These are phyloP conservation scores for Meda fulgida DNA, from an alignment of 2,797 vertebrate species.

Conservation along the genomic window DNA sequence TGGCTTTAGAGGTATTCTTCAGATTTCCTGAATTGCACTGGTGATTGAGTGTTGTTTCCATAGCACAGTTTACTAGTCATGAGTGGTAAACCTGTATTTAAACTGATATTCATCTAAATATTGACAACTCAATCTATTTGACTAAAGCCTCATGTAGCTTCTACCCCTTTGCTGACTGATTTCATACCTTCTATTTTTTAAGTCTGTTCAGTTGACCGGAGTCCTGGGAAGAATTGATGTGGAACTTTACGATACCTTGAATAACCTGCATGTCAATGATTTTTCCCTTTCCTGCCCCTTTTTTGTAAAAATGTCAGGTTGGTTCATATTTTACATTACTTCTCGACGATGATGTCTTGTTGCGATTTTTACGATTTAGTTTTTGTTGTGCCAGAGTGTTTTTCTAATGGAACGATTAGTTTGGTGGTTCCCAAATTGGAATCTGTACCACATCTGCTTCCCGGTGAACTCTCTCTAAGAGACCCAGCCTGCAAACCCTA, in stretches of 20 bases:
- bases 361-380: neutral
- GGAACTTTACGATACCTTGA: neutral
- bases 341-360: too few relatives aligned
- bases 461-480: constrained; percentile 14
- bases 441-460: neutral
- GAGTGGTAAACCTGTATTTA: neutral
- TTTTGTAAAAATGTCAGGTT: constrained; percentile 20
- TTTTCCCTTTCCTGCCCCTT: constrained; percentile 28
- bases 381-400: constrained; percentile 31
- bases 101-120: neutral
- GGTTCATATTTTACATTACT: neutral
- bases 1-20: constrained; percentile 28
- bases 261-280: neutral
- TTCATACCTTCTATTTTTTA: neutral
- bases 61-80: neutral
- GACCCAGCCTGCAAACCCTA: constrained; percentile 12
- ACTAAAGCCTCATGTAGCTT: neutral
- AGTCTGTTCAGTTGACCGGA: constrained; percentile 12
- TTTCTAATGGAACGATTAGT: constrained; percentile 33
- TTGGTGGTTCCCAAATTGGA: constrained; percentile 43
- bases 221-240: constrained; percentile 17
- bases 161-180: neutral
- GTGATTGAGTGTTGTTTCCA: neutral
- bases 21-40: neutral
- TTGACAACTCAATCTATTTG: neutral